Evolutionary conservation across 2,888 invertebrate genomes (phyloP).

Genomic region (Limenitis camilla): DNA sequence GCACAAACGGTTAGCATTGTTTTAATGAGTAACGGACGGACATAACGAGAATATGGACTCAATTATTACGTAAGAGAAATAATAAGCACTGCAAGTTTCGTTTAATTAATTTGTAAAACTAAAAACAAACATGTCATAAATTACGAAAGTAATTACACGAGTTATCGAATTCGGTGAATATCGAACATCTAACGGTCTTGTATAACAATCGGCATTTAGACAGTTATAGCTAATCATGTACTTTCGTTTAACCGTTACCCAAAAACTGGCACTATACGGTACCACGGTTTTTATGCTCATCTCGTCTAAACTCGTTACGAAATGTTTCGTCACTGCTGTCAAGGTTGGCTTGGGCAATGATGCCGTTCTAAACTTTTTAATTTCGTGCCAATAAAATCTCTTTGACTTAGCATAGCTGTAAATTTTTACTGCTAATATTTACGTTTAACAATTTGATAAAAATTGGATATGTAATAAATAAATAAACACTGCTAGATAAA

Average conservation of each 20-base stretch:
- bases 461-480: too few relatives aligned
- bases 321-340: slow-evolving; percentile 57
- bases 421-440: slow-evolving; percentile 38
- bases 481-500: too few relatives aligned
- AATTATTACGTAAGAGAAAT: slow-evolving; percentile 5
- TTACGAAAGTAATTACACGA: slow-evolving; percentile 11
- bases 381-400: neutral
- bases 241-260: slow-evolving; percentile 62
- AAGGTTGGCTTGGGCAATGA: slow-evolving; percentile 43
- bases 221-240: slow-evolving; percentile 67
- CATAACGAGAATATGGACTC: slow-evolving; percentile 15
- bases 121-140: neutral
- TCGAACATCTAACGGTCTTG: slow-evolving; percentile 7
- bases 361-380: slow-evolving; percentile 12
- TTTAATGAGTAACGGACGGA: slow-evolving; percentile 18
- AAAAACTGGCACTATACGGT: slow-evolving; percentile 69
- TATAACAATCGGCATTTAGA: slow-evolving; percentile 39
- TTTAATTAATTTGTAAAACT: neutral
- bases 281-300: slow-evolving; percentile 63
- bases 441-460: too few relatives aligned
- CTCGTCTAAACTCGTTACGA: slow-evolving; percentile 62
- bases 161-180: slow-evolving; percentile 14
- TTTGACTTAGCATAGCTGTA: slow-evolving; percentile 32
- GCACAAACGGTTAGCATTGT: slow-evolving; percentile 34
- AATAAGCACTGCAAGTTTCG: neutral